Percentiles rank a stretch among this genome's conserved stretches.
Evolutionary conservation across 2,888 invertebrate species (phyloP).

Genomic region (Eledone cirrhosa): DNA sequence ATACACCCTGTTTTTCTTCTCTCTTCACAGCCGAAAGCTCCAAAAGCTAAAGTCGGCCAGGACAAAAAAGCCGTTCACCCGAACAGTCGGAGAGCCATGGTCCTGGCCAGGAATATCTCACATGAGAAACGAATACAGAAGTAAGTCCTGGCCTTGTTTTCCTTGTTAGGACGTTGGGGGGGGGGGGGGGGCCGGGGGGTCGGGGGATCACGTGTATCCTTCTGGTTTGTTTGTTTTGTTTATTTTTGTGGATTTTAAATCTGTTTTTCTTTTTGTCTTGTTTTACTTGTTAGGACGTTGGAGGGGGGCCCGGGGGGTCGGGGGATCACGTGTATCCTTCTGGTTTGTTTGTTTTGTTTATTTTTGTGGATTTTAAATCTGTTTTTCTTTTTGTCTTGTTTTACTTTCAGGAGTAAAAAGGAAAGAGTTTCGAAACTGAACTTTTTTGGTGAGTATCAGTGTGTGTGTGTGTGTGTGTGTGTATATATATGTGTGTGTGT

Average conservation of each 20-base stretch:
- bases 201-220: too few relatives aligned
- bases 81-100: constrained; percentile 83
- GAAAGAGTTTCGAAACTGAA: constrained; percentile 2
- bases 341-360: too few relatives aligned
- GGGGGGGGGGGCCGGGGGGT: too few relatives aligned
- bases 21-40: constrained; percentile 51
- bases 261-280: too few relatives aligned
- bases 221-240: background rate
- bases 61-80: constrained; percentile 73
- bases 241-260: background rate
- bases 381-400: background rate
- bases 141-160: constrained; percentile 35
- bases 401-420: background rate
- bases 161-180: too few relatives aligned
- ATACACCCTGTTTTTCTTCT: background rate
- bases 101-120: constrained; percentile 77
- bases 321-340: too few relatives aligned
- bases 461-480: too few relatives aligned
- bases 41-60: constrained; percentile 46
- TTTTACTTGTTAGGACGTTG: too few relatives aligned
- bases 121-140: constrained; percentile 68
- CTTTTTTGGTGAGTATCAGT: background rate
- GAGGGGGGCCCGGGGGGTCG: too few relatives aligned
- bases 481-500: too few relatives aligned
- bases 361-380: too few relatives aligned